phyloP scores from a whole-genome alignment of 2,888 invertebrate genomes.

The Notocelia uddmanniana region DNA sequence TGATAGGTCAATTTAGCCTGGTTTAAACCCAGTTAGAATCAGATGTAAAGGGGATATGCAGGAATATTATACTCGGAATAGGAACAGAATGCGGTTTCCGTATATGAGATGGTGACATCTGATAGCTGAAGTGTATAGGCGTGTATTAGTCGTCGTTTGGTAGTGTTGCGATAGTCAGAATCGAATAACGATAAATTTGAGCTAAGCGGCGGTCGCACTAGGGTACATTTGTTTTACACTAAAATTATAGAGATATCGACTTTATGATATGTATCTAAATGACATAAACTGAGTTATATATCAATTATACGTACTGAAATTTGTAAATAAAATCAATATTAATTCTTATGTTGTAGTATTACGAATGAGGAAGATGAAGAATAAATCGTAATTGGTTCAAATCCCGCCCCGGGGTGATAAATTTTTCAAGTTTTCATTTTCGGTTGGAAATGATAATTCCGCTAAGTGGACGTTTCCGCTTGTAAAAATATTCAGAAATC shows the following conservation, averaged over 20 bases:
- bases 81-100: slow-evolving; percentile 78
- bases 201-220: background rate
- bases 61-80: slow-evolving; percentile 73
- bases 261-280: background rate
- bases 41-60: slow-evolving; percentile 72
- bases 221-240: background rate
- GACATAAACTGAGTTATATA: background rate
- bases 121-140: slow-evolving; percentile 56
- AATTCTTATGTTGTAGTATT: too few relatives aligned
- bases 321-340: background rate
- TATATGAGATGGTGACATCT: slow-evolving; percentile 75
- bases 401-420: too few relatives aligned
- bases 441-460: too few relatives aligned
- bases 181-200: slow-evolving; percentile 21
- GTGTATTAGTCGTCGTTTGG: slow-evolving; percentile 41
- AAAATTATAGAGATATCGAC: background rate
- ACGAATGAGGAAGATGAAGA: too few relatives aligned
- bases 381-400: too few relatives aligned
- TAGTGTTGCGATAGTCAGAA: slow-evolving; percentile 25
- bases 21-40: slow-evolving; percentile 61
- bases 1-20: slow-evolving; percentile 58
- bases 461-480: too few relatives aligned
- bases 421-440: too few relatives aligned
- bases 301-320: background rate
- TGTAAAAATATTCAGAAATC: too few relatives aligned